These are phyloP conservation scores for Oreochromis niloticus DNA, from an alignment of 2,113 vertebrate species.

Conservation along the genomic window DNA sequence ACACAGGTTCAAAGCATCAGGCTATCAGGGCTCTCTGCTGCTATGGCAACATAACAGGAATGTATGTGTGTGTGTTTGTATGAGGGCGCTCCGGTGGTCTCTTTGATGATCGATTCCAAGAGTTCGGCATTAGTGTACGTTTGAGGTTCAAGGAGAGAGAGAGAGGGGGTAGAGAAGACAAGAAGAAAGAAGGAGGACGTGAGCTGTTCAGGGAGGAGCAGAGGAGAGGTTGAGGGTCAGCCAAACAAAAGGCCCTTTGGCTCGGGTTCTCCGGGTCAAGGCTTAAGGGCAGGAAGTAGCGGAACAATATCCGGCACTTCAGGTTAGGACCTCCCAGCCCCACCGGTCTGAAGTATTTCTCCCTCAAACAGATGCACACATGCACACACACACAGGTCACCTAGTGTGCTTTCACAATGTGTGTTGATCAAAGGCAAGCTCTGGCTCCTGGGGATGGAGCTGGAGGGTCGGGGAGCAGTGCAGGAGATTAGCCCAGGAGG, in stretches of 20 bases:
- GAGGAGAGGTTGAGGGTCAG: slow-evolving; percentile 55
- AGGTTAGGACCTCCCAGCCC: slow-evolving; percentile 41
- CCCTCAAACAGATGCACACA: background rate
- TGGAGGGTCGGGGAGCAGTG: background rate
- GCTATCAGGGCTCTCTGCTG: slow-evolving; percentile 40
- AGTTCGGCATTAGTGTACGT: slow-evolving; percentile 46
- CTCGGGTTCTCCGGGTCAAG: slow-evolving; percentile 49
- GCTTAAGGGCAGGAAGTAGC: slow-evolving; percentile 66
- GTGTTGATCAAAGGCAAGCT: slow-evolving; percentile 59
- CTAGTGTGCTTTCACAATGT: slow-evolving; percentile 60
- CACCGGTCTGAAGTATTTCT: background rate
- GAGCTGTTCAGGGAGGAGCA: slow-evolving; percentile 20
- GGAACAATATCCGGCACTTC: slow-evolving; percentile 63
- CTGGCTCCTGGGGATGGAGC: background rate
- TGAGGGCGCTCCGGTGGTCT: slow-evolving; percentile 34
- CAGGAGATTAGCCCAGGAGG: slow-evolving; percentile 41
- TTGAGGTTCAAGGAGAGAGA: slow-evolving; percentile 62
- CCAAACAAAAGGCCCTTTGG: slow-evolving; percentile 62
- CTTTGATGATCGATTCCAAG: slow-evolving; percentile 62
- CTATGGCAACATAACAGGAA: slow-evolving; percentile 60
- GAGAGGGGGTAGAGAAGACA: background rate
- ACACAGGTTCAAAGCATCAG: slow-evolving; percentile 40
- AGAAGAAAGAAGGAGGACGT: slow-evolving; percentile 24
- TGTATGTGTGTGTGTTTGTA: background rate
- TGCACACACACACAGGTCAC: slow-evolving; percentile 31